Evolutionary conservation across 1,140 invertebrate species (phyloP).

Genomic region (Helicoverpa armigera): DNA sequence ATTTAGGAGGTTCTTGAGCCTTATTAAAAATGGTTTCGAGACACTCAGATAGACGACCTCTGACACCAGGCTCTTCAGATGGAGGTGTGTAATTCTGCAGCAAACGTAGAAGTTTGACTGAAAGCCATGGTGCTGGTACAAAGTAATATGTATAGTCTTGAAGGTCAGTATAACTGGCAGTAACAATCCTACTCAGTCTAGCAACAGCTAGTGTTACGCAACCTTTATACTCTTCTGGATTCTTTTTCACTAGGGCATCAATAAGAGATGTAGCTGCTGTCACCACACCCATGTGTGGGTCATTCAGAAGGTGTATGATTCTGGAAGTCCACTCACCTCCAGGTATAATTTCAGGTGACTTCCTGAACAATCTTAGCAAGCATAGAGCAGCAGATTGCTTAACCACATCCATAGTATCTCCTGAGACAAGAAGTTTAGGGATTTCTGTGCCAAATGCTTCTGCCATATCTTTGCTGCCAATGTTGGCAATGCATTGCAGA

Average conservation of each 20-base stretch:
- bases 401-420: slow-evolving; percentile 99
- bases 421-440: slow-evolving; percentile 98
- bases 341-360: slow-evolving; percentile 97
- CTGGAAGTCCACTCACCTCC: slow-evolving; percentile 99
- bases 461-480: slow-evolving; percentile 99
- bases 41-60: slow-evolving; percentile 98
- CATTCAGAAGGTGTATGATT: slow-evolving; percentile 99
- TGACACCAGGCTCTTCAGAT: slow-evolving; percentile 97
- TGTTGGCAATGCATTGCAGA: slow-evolving; percentile 99
- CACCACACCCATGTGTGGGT: slow-evolving; percentile 99
- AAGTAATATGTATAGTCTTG: slow-evolving; percentile 99
- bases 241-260: slow-evolving; percentile 99
- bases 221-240: slow-evolving; percentile 99
- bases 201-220: slow-evolving; percentile 99
- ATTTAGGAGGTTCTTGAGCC: slow-evolving; percentile 99
- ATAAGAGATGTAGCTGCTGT: slow-evolving; percentile 99
- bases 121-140: slow-evolving; percentile 99
- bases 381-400: slow-evolving; percentile 99
- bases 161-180: slow-evolving; percentile 98
- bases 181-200: slow-evolving; percentile 98
- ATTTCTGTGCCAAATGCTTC: slow-evolving; percentile 99
- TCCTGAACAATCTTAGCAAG: slow-evolving; percentile 96
- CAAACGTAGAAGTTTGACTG: slow-evolving; percentile 98
- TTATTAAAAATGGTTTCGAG: slow-evolving; percentile 99
- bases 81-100: slow-evolving; percentile 99